Percentiles rank a stretch among this genome's conserved stretches.
Conservation (phyloP, 2,888 invertebrate genomes). For the Pterobdella sp. region DNA sequence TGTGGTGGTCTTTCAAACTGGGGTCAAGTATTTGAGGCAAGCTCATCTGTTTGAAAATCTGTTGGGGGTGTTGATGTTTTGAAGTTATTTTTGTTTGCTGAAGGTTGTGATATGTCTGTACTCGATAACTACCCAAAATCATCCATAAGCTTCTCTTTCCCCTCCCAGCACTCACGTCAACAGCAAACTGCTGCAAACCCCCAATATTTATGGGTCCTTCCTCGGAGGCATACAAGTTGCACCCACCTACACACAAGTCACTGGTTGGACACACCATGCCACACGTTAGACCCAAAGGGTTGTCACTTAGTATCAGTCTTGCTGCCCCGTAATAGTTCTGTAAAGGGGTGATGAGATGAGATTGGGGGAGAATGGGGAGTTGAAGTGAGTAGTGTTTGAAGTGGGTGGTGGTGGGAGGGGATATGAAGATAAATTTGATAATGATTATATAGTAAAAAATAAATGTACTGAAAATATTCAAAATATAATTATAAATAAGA, state of each 20-base stretch:
- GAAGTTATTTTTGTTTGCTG: too few relatives aligned
- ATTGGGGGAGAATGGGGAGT: background rate
- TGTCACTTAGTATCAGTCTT: slow-evolving; percentile 91
- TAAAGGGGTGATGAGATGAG: slow-evolving; percentile 38
- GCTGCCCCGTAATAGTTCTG: slow-evolving; percentile 93
- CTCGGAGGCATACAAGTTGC: slow-evolving; percentile 88
- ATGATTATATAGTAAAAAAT: background rate
- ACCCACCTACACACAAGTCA: slow-evolving; percentile 94
- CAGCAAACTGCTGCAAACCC: slow-evolving; percentile 92
- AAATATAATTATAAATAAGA: too few relatives aligned
- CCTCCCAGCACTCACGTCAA: slow-evolving; percentile 62
- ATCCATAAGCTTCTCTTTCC: too few relatives aligned
- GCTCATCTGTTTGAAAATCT: slow-evolving; percentile 87
- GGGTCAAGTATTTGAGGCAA: slow-evolving; percentile 78
- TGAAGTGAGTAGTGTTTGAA: background rate
- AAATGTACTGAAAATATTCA: too few relatives aligned
- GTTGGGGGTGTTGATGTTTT: slow-evolving; percentile 9
- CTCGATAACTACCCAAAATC: too few relatives aligned
- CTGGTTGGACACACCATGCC: slow-evolving; percentile 96
- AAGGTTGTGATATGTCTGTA: too few relatives aligned
- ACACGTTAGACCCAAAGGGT: slow-evolving; percentile 67
- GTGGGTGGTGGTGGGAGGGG: background rate
- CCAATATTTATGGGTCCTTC: slow-evolving; percentile 98
- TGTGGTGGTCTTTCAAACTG: slow-evolving; percentile 47
- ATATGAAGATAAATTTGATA: background rate